Evolutionary conservation across 2,113 vertebrate species (phyloP).

Genomic region (Odontophorus gujanensis): DNA sequence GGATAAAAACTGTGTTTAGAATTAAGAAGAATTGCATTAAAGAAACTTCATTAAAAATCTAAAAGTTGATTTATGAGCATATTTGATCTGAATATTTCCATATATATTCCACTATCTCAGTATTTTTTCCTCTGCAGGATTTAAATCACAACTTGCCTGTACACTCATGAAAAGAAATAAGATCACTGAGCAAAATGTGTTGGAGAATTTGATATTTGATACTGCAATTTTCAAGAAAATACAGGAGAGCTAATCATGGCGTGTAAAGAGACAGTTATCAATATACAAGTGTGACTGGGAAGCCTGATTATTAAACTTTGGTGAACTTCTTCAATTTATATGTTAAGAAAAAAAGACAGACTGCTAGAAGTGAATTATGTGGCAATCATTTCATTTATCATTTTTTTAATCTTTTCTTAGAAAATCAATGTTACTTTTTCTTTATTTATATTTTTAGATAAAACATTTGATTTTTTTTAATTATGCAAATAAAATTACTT

Average conservation of each 20-base stretch:
- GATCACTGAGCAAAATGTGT: neutral
- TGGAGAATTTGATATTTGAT: neutral
- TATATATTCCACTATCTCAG: neutral
- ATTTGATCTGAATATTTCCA: neutral
- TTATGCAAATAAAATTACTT: neutral
- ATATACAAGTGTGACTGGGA: neutral
- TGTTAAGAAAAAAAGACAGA: fast-evolving
- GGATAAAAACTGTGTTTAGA: neutral
- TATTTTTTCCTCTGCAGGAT: neutral
- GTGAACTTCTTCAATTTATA: neutral
- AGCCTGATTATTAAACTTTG: neutral
- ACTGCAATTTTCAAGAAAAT: neutral
- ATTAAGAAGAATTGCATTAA: neutral
- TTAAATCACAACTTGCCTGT: neutral
- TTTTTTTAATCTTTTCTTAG: neutral
- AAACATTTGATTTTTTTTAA: neutral
- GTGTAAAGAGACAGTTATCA: fast-evolving
- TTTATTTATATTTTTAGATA: neutral
- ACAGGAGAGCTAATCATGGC: fast-evolving
- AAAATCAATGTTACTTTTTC: neutral
- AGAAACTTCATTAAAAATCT: fast-evolving
- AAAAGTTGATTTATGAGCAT: neutral
- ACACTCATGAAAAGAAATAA: neutral
- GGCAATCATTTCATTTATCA: fast-evolving
- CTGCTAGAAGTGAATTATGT: neutral